These are phyloP conservation scores for Leucopternis melanops DNA, from an alignment of 2,113 vertebrate species.

Conservation along the genomic window DNA sequence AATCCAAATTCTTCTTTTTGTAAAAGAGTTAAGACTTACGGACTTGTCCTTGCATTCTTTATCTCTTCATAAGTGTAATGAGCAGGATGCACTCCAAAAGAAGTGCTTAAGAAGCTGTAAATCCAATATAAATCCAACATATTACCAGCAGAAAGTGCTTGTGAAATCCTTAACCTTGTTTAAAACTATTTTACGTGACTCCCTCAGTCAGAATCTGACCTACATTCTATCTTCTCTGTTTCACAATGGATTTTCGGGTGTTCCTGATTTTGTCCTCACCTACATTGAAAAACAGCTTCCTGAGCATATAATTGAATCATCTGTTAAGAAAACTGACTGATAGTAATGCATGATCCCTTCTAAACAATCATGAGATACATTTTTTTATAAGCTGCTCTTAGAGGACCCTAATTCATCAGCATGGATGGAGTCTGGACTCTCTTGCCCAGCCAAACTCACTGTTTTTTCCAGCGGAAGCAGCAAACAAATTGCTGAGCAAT, in stretches of 20 bases:
- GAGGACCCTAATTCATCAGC: not conserved
- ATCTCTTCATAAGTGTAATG: not conserved
- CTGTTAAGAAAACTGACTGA: not conserved
- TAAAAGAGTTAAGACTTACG: not conserved
- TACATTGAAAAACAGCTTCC: not conserved
- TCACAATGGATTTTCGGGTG: not conserved
- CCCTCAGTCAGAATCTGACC: constrained; percentile 3
- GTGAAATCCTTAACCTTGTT: not conserved
- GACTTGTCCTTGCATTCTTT: not conserved
- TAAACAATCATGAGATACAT: constrained; percentile 14
- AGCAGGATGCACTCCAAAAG: not conserved
- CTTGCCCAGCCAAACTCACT: not conserved
- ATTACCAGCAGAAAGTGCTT: not conserved
- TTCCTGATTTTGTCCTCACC: not conserved
- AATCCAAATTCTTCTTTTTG: not conserved
- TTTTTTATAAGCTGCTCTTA: constrained; percentile 38
- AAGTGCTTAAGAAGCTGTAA: not conserved
- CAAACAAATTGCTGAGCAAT: not conserved
- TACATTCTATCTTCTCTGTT: constrained; percentile 16
- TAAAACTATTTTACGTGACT: not conserved
- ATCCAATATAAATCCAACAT: not conserved
- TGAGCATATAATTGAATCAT: not conserved
- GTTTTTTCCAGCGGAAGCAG: not conserved
- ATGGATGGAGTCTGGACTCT: not conserved
- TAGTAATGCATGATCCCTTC: not conserved